Conservation (phyloP, 2,888 invertebrate genomes). For the Dryobotodes eremita region DNA sequence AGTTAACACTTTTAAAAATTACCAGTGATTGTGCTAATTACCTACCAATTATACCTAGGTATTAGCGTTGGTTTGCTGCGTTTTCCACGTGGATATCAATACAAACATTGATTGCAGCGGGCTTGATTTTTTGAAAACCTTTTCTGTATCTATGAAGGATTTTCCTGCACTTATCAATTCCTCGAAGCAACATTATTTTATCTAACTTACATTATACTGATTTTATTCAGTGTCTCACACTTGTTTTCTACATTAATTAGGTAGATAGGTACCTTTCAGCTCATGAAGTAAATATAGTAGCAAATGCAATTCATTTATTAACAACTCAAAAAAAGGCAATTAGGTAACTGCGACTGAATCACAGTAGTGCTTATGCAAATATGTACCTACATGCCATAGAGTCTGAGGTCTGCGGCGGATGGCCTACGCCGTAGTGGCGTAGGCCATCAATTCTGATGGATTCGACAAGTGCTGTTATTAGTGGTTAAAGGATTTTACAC, state of each 20-base stretch:
- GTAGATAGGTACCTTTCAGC: neutral
- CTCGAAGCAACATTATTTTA: neutral
- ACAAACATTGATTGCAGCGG: neutral
- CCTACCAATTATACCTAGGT: neutral
- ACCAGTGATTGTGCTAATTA: slow-evolving; percentile 11
- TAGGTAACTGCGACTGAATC: neutral
- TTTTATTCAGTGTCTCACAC: neutral
- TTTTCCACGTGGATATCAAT: neutral
- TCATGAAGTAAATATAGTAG: neutral
- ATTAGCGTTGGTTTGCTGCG: neutral
- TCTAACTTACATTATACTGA: neutral
- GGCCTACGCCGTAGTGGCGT: slow-evolving; percentile 1
- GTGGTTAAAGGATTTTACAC: neutral
- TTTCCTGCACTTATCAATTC: neutral
- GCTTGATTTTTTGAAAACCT: neutral
- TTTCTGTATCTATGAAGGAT: neutral
- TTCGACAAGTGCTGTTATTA: neutral
- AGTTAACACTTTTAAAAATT: slow-evolving; percentile 21
- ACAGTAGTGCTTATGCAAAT: neutral
- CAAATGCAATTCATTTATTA: neutral
- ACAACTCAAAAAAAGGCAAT: neutral
- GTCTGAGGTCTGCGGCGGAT: neutral
- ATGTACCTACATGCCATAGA: neutral
- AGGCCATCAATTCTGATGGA: neutral
- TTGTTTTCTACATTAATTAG: neutral